A percentile compares a stretch with the other conserved stretches of the same genome.
Evolutionary conservation across 2,888 invertebrate species (phyloP).

Genomic region (Norana najaformis): DNA sequence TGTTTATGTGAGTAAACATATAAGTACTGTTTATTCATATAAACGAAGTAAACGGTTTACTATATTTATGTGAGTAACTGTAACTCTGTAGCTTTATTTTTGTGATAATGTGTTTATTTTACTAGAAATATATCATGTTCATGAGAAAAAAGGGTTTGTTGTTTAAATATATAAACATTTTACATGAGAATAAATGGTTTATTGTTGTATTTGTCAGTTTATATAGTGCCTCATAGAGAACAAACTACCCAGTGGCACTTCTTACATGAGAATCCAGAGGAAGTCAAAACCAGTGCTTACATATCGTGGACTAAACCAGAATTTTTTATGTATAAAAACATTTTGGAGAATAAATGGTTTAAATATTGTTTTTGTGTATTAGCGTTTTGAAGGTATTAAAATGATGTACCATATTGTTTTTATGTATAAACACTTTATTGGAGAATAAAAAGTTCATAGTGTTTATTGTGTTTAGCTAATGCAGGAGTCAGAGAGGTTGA

Average conservation of each 20-base stretch:
- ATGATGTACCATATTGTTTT: too few species aligned
- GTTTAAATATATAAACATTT: background rate
- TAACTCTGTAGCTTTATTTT: background rate
- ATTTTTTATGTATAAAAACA: too few species aligned
- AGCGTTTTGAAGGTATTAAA: too few species aligned
- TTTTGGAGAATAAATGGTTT: too few species aligned
- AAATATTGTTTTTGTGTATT: too few species aligned
- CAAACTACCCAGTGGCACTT: too few species aligned
- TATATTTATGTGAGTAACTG: background rate
- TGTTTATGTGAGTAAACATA: background rate
- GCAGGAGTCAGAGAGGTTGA: background rate
- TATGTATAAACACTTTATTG: background rate
- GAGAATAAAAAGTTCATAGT: background rate
- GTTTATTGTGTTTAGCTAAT: background rate
- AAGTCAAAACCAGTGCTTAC: too few species aligned
- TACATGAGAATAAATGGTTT: background rate
- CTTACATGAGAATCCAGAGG: too few species aligned
- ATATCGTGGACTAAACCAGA: too few species aligned
- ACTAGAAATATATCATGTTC: too few species aligned
- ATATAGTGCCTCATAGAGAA: too few species aligned
- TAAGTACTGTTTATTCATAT: background rate
- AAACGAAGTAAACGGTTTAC: background rate
- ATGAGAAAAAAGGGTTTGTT: background rate
- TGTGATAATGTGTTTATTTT: background rate
- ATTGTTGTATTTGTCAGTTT: too few species aligned